Base-by-base conservation (phyloP, 2,888 invertebrate genomes). In the Sphinx pinastri region DNA sequence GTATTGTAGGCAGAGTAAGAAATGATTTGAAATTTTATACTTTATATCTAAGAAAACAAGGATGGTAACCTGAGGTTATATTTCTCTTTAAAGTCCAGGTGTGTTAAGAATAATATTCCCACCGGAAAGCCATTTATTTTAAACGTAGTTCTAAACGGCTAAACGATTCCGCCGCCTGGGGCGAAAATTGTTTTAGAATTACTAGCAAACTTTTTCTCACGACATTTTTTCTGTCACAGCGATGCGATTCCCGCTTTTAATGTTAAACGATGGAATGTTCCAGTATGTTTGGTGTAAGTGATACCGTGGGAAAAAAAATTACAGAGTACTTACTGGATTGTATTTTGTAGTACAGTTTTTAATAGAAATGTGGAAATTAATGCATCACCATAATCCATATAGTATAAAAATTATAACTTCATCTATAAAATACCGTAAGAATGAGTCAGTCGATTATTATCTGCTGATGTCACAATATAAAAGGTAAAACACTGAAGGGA, bases 141-240 rank as follows among this genome's bases (percentile, higher is more conserved):
- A 13, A 45, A 14, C 8, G 47, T n/a, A 47, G 25, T 60, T 60
- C 10, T 47, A 60, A 45, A 38, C 31, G 59, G 57, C 12, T 13
- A 59, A 38, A 38, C 38, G 38, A 59, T 12, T 57, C 55, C 25
- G 45, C 60, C 11, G 60, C 60, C 57, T 25, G 25, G 16, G n/a
- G 60, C 60, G 38, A 60, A 60, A 58, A 60, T 60, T n/a, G 16
- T 60, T 60, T 60, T 47, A 47, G 7, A 60, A 19, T 60, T 45
- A 45, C n/a, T n/a, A 14, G 25, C 1, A n/a, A 45, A 45, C 5
- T 60, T 47, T 47, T 60, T 60, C 59, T n/a, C 60, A 59, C 59
- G 14, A 45, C 45, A 14, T 57, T 47, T n/a, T 16, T 47, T 45
- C n/a, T n/a, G 45, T n/a, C 45, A 16, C 47, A 45, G 55, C 19